Conservation (phyloP, 2,113 vertebrate species). For the Martes martes region DNA sequence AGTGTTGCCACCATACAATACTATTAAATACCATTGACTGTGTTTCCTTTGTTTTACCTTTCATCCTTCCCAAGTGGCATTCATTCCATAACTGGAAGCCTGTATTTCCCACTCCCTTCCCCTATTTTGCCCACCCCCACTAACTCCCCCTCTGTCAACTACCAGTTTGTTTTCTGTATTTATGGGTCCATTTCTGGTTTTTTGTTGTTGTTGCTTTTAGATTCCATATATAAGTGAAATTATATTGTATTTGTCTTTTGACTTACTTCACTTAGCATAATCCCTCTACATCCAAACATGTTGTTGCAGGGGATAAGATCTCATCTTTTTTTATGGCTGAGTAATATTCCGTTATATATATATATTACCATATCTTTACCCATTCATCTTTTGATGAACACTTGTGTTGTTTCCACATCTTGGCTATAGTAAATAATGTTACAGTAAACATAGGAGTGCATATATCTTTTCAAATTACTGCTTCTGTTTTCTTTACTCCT, state of each 20-base stretch:
- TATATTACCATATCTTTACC: neutral
- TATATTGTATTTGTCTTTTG: neutral
- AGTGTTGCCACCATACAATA: neutral
- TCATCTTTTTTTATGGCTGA: neutral
- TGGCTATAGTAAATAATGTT: neutral
- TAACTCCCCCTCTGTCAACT: neutral
- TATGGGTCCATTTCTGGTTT: neutral
- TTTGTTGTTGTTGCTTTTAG: neutral
- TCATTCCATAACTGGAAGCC: neutral
- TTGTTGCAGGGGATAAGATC: neutral
- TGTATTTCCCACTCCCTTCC: neutral
- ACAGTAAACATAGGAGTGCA: neutral
- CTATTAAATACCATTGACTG: neutral
- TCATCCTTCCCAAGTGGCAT: neutral
- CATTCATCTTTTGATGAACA: neutral
- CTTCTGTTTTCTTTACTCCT: neutral
- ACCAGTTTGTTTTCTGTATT: neutral
- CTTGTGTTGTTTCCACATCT: neutral
- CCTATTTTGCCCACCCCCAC: neutral
- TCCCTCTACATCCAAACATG: neutral
- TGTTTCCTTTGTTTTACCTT: neutral
- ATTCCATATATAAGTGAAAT: neutral
- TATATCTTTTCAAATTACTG: neutral
- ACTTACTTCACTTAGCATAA: neutral
- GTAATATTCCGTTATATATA: neutral